Base-by-base conservation (phyloP, 2,888 invertebrate genomes). In the Drosophila bunnanda region DNA sequence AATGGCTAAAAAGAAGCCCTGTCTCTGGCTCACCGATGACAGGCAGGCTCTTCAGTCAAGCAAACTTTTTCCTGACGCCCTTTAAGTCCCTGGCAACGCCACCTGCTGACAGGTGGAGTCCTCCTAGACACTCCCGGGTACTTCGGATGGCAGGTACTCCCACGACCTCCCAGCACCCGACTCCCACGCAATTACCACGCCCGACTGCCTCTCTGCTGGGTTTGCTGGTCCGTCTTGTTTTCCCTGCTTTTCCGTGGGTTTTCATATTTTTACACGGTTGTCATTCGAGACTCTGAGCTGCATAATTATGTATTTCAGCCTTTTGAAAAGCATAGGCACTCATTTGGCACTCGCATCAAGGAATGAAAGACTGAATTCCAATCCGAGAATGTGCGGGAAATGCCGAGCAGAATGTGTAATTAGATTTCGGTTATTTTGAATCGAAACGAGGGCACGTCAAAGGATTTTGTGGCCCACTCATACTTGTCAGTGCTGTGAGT, bases 121-220 rank as follows among this genome's bases (percentile, higher is more conserved):
- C 46, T 46, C 44, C 39, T 34, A 54, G 55, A 34, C 28, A 41
- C 36, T 44, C 17, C 41, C 17, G 17, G 10, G 3, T 12, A 6
- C 38, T 28, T 25, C 28, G 8, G 58, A 22, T 46, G 30, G 34
- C 28, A 20, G 30, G 34, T 30, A 22, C 52, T 43, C 50, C 41
- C 12, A 12, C 44, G n/a, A 32, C 17, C 53, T 36, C 53, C 41
- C 39, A 22, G 32, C 17, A 15, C 39, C 39, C 60, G 17, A 70
- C 87, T 66, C 57, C 74, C 41, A 58, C 84, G 68, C 84, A 82
- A 87, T 82, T 82, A 78, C 70, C 58, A 73, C 79, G 85, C 79
- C 77, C 75, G 77, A 65, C 38, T 77, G 77, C 30, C 44, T 74
- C 43, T 57, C 41, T 41, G 60, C 64, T 56, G 55, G 22, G 38